Conservation (phyloP, 2,888 invertebrate genomes). For the Balanococcus diminutus region DNA sequence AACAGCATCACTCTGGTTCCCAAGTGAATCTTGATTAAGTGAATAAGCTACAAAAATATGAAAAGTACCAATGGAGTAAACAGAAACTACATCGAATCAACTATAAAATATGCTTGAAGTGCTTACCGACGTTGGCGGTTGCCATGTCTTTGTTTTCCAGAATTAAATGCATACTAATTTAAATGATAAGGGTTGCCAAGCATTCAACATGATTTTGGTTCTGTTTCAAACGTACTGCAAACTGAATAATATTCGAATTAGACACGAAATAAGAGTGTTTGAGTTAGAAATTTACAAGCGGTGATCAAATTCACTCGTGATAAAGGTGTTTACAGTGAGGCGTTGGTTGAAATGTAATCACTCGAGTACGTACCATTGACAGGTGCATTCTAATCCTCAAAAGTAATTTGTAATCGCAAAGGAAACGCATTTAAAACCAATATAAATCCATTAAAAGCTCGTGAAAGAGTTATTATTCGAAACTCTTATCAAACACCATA, state of each 20-base stretch:
- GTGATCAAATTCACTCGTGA: background rate
- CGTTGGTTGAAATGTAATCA: background rate
- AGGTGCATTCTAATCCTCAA: background rate
- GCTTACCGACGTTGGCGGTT: constrained; percentile 16
- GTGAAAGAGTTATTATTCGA: background rate
- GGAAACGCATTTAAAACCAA: background rate
- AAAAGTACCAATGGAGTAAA: no score
- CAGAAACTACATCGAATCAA: background rate
- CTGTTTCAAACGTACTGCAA: background rate
- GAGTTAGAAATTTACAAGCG: background rate
- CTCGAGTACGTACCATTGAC: background rate
- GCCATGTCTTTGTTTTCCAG: constrained; percentile 1
- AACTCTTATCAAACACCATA: background rate
- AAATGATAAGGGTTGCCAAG: background rate
- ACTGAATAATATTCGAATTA: background rate
- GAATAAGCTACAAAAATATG: no score
- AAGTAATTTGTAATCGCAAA: background rate
- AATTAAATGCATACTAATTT: constrained; percentile 30
- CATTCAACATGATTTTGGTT: background rate
- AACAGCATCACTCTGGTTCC: background rate
- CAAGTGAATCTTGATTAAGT: background rate
- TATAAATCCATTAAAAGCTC: background rate
- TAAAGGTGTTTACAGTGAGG: background rate
- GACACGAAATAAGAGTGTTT: background rate
- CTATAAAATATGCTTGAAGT: background rate